phyloP scores from a whole-genome alignment of 2,797 vertebrate genomes.

The Myotis daubentonii region DNA sequence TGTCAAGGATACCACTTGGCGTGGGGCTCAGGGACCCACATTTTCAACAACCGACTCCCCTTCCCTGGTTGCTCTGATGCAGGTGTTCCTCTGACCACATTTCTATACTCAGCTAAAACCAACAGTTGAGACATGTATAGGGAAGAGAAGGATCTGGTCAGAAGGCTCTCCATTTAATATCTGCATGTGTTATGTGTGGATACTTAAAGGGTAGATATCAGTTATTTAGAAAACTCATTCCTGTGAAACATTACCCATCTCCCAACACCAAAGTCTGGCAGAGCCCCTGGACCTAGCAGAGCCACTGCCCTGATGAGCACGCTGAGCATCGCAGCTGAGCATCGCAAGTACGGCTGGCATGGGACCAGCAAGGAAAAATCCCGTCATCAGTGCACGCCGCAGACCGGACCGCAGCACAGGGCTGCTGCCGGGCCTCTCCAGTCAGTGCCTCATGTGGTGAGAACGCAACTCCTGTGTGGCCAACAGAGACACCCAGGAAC shows the following conservation, averaged over 20 bases:
- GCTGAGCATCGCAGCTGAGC: fast-evolving
- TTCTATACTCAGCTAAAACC: neutral
- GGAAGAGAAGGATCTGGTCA: neutral
- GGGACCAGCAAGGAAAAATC: neutral
- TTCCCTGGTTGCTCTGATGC: neutral
- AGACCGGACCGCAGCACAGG: neutral
- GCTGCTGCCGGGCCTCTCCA: neutral
- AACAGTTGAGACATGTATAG: neutral
- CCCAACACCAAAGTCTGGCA: neutral
- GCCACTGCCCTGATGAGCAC: neutral
- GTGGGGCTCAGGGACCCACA: neutral
- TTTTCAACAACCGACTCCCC: neutral
- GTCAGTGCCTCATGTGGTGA: neutral
- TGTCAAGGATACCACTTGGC: neutral
- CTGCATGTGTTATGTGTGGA: neutral
- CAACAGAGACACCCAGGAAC: neutral
- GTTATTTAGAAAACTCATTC: neutral
- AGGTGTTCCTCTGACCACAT: neutral
- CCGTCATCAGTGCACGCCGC: too few species aligned
- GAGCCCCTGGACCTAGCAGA: neutral
- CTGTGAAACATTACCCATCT: neutral
- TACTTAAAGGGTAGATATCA: neutral
- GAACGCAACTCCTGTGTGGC: neutral
- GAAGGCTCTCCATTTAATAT: neutral
- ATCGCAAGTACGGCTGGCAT: neutral